phyloP scores from a whole-genome alignment of 1,140 invertebrate genomes.

The Macrobrachium nipponense region DNA sequence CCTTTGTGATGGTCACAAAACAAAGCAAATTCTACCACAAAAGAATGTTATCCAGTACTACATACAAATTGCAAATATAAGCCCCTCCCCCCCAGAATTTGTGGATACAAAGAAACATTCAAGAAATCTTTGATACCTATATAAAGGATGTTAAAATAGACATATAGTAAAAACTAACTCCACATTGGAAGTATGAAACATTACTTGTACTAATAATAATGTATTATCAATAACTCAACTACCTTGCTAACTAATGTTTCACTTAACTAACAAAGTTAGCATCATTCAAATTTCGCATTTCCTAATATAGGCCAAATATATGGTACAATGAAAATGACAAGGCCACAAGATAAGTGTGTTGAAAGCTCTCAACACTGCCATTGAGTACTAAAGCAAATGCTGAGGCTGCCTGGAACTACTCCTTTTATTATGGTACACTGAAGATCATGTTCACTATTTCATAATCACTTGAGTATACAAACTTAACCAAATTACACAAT shows the following conservation, averaged over 20 bases:
- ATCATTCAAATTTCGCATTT: conserved; percentile 48
- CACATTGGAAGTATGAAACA: conserved; percentile 53
- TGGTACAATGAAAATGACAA: conserved; percentile 24
- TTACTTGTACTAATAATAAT: conserved; percentile 47
- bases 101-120: too few species aligned
- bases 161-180: conserved; percentile 50
- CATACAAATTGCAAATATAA: too few species aligned
- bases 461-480: too few species aligned
- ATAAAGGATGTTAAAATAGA: conserved; percentile 58
- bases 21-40: too few species aligned
- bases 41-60: too few species aligned
- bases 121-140: conserved; percentile 50
- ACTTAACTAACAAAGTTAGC: conserved; percentile 48
- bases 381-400: too few species aligned
- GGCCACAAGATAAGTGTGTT: not conserved
- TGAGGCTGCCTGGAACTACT: too few species aligned
- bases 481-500: too few species aligned
- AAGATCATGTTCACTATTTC: too few species aligned
- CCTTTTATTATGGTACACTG: too few species aligned
- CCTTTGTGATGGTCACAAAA: too few species aligned
- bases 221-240: conserved; percentile 36
- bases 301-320: conserved; percentile 57
- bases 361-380: not conserved
- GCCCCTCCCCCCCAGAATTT: too few species aligned
- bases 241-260: conserved; percentile 37